Base-by-base conservation (phyloP, 1,140 invertebrate species). In the Tetramorium simillimum region DNA sequence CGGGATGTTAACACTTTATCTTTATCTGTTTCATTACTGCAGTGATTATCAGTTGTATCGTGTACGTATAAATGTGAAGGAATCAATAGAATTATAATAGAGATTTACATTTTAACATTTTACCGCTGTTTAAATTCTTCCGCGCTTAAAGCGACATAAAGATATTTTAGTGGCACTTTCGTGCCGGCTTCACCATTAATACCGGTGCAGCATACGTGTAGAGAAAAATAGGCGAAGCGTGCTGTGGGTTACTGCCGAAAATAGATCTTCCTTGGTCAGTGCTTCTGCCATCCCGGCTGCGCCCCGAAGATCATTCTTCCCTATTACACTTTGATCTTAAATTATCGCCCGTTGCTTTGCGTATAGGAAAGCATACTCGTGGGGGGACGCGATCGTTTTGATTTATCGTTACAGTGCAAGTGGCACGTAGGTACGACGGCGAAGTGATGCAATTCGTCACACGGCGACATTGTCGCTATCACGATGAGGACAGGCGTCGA, bases 361-460 rank as follows among this genome's bases (percentile, higher is more conserved):
- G 46, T 80, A 80, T 28, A 21, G 49, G 46, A 16, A 40, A 46
- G 82, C 84, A 53, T 53, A 49, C 65, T 28, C 33, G 10, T 63
- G 21, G 12, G 12, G 21, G 12, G 12, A 37, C 0, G 24, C 53
- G 69, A 73, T 75, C 53, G n/a, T 75, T 84, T 75, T 84, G 80
- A 84, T 84, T 78, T 78, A 85, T 63, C 62, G 58, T 78, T 18
- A 63, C 16, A 24, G 7, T 33, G 24, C 21, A 56, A 51, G 21
- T 24, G 58, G 60, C 60, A 53, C 49, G 37, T 85, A 62, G 58
- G 21, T 53, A 43, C 72, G 9, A 37, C 86, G 75, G 86, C 76
- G 80, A 72, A 88, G 51, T 75, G 70, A 73, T 56, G 76, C 82
- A 63, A 90, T 90, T 90, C 89, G 82, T 90, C 82, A 88, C 70